These are phyloP conservation scores for Epinephelus coioides DNA, from an alignment of 2,797 vertebrate genomes.

Conservation along the genomic window DNA sequence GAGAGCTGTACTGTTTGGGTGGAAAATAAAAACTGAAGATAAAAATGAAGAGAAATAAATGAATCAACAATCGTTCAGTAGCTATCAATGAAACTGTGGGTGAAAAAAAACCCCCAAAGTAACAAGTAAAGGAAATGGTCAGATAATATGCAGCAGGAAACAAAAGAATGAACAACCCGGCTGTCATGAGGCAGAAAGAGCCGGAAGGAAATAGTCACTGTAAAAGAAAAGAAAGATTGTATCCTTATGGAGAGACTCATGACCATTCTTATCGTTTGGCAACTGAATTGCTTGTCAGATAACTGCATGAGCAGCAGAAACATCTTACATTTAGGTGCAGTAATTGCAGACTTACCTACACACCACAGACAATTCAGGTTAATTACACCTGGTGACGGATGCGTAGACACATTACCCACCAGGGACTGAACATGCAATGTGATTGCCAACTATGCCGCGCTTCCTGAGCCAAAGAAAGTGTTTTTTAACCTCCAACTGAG, in stretches of 20 bases:
- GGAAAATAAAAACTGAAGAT: constrained; percentile 19
- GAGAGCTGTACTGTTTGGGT: not conserved
- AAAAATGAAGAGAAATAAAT: constrained; percentile 12
- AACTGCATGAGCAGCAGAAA: constrained; percentile 75
- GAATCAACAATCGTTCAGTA: constrained; percentile 37
- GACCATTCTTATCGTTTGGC: constrained; percentile 39
- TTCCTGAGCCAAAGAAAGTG: constrained; percentile 71
- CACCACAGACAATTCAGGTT: constrained; percentile 80
- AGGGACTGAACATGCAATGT: constrained; percentile 74
- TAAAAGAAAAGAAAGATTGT: constrained; percentile 28
- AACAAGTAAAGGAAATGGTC: constrained; percentile 39
- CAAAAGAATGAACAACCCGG: constrained; percentile 30
- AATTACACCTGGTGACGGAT: constrained; percentile 80
- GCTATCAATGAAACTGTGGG: not conserved
- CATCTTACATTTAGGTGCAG: constrained; percentile 64
- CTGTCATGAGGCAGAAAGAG: not conserved
- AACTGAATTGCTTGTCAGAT: constrained; percentile 66
- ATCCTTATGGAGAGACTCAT: constrained; percentile 24
- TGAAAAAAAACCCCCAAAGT: constrained; percentile 51
- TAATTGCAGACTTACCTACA: constrained; percentile 80
- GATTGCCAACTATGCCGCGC: constrained; percentile 57
- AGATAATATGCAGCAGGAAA: constrained; percentile 38
- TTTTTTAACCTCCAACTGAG: constrained; percentile 71
- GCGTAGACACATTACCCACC: constrained; percentile 68
- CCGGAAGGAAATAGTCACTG: not conserved